Conservation (phyloP, 2,797 vertebrate species). For the Euphonia xanthogaster region DNA sequence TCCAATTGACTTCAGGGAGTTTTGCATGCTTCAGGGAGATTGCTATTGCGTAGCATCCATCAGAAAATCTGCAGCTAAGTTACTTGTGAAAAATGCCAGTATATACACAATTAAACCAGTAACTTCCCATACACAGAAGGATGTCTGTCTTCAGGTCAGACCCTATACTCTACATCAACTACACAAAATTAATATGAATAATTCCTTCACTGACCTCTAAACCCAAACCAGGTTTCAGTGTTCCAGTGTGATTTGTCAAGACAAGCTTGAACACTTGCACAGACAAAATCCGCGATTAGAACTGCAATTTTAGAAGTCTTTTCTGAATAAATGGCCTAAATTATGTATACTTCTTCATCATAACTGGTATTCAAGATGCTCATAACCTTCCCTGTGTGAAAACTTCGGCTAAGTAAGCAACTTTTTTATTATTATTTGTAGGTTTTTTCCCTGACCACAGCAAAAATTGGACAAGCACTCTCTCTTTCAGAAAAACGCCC, state of each 20-base stretch:
- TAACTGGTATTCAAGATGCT: background rate
- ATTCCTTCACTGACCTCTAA: background rate
- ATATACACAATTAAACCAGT: background rate
- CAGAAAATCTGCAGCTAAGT: background rate
- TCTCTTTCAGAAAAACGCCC: background rate
- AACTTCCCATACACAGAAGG: background rate
- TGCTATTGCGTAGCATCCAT: background rate
- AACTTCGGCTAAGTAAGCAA: background rate
- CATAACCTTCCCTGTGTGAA: background rate
- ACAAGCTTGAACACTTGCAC: background rate
- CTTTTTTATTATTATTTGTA: background rate
- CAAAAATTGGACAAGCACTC: background rate
- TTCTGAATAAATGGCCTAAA: background rate
- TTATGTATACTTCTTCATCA: background rate
- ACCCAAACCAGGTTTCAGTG: background rate
- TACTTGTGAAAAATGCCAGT: background rate
- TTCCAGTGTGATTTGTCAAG: background rate
- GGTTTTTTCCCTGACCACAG: background rate
- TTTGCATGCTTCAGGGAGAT: background rate
- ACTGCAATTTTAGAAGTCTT: background rate
- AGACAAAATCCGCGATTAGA: background rate
- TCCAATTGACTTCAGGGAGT: background rate
- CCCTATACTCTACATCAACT: background rate
- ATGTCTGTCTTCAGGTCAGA: background rate
- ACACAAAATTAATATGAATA: background rate